Percentiles rank a stretch among this genome's conserved stretches.
phyloP scores from a whole-genome alignment of 2,888 invertebrate species.

The Gryllus longicercus region DNA sequence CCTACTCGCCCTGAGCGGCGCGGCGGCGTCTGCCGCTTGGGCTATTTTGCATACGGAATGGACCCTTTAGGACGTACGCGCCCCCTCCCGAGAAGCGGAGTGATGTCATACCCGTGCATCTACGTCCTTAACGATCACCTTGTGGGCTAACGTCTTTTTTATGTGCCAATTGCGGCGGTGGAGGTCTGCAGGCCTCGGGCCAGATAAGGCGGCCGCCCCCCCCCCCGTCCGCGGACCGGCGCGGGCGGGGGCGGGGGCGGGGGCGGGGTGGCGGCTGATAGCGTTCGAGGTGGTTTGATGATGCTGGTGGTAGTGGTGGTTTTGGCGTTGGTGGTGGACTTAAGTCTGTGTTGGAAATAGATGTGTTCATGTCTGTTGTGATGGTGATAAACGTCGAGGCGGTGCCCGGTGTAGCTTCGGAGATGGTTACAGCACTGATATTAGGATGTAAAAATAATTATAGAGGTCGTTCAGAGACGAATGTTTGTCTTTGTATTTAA shows the following conservation, averaged over 20 bases:
- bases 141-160: constrained; percentile 7
- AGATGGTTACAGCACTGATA: too few species aligned
- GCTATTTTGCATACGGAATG: neutral
- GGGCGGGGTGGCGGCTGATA: neutral
- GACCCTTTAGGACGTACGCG: neutral
- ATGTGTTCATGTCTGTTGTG: too few species aligned
- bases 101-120: constrained; percentile 5
- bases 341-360: too few species aligned
- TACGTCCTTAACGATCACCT: neutral
- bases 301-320: too few species aligned
- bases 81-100: neutral
- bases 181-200: neutral
- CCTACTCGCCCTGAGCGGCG: too few species aligned
- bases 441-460: too few species aligned
- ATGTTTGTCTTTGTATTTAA: too few species aligned
- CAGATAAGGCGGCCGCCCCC: too few species aligned
- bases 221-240: neutral
- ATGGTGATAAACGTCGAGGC: too few species aligned
- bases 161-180: neutral
- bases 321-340: too few species aligned
- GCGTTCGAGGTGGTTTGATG: neutral
- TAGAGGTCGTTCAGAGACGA: too few species aligned
- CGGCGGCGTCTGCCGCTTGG: neutral
- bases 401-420: too few species aligned
- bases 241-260: neutral